Evolutionary conservation across 2,797 vertebrate genomes (phyloP), one percentile per base, ranked within the genome.

Genomic region (Hephaestus fuliginosus): DNA sequence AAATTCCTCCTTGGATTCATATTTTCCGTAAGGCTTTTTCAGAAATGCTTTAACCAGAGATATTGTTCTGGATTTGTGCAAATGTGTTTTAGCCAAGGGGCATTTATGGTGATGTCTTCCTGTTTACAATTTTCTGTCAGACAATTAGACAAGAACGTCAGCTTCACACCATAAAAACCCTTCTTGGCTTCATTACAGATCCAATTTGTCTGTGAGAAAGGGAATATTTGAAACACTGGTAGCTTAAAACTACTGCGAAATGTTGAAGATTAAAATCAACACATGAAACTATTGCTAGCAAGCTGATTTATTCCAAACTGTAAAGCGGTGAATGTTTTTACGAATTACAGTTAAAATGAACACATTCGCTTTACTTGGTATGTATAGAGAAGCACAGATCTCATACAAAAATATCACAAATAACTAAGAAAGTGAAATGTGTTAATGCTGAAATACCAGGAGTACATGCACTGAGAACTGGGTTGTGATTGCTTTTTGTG

Each of bases 61-160:
- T 71, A 4, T 41, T 48, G 55, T 48, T 22, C 25, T 44, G 8
- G 3, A 43, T 33, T 43, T 13, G 25, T 76, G 56, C 8, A 61
- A 33, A 22, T 13, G 4, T 28, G 2, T 2, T 49, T 41, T 25
- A 53, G 14, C 51, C 17, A 0, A 2, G 30, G 2, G 51, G 13
- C 14, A 25, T 28, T 46, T 55, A 1, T 3, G 30, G 18, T 48
- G 14, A 49, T 5, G 51, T 11, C 56, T 44, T 61, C 55, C 66
- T 53, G 57, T 56, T 57, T 56, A 36, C 22, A 36, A 53, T 22
- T 52, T 67, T 60, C 46, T 60, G 14, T 25, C 28, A 60, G 46
- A 51, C 30, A 22, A 17, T 48, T 51, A 41, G 33, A 25, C 20
- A 61, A 61, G 7, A 44, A 30, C 3, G 0, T 70, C 18, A 55